Base-by-base conservation (phyloP, 1,140 invertebrate genomes). In the Penaeus vannamei region DNA sequence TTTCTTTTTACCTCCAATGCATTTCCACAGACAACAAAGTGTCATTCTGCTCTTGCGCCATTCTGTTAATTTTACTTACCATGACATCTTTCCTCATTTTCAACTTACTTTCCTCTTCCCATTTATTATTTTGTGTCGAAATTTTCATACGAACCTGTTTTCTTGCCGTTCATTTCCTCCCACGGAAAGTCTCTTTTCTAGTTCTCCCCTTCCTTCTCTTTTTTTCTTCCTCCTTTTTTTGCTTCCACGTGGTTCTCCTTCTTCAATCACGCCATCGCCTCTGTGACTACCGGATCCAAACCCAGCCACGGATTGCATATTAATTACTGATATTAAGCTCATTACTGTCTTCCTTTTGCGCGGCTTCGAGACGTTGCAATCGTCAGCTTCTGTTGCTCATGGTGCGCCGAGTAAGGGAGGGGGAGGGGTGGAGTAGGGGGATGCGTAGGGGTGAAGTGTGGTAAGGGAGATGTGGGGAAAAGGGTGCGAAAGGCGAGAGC, bases 251-350 rank as follows among this genome's bases (percentile, higher is more conserved):
- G 23, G 79, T 59, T 32, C 84, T 23, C 84, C 36, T 42, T 66
- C 64, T 64, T 84, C 46, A 26, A 72, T 59, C 64, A 59, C 42
- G 42, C 84, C 84, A 85, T 85, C 84, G 46, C 59, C 32, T 19
- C 5, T 59, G 22, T 81, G 46, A 81, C 79, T 59, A 81, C 46
- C 84, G 64, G 69, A 85, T 59, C 69, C 36, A 36, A 42, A 85
- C 66, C 84, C 46, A 32, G 42, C 69, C 84, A 85, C 84, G 84
- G 53, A 85, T 77, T 77, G 84, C 84, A 85, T 85, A 85, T 85
- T 85, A 85, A 85, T 85, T 85, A 85, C 84, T 7, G 72, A 85
- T 77, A 85, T 85, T 85, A 77, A 23, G 84, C 59, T 85, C 69
- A 85, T 85, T 77, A 85, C 46, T 36, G 84, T 77, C 66, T 85